Evolutionary conservation across 2,113 vertebrate genomes (phyloP).

Genomic region (Riparia riparia): DNA sequence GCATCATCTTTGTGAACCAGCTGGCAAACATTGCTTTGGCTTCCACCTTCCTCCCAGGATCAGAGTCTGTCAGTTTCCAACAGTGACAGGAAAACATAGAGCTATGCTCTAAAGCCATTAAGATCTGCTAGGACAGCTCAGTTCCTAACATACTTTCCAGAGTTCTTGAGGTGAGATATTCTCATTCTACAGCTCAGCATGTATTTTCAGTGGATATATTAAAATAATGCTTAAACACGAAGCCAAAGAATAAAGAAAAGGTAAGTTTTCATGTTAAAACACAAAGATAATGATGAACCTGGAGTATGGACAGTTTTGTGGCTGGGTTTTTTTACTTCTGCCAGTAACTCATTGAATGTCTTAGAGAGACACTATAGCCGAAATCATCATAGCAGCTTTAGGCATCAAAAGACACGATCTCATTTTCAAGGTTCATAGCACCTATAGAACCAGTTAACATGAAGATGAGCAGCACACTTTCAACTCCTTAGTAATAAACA

Average conservation of each 20-base stretch:
- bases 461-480: neutral
- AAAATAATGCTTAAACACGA: neutral
- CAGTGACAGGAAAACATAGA: neutral
- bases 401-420: neutral
- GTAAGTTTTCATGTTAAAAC: neutral
- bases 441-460: neutral
- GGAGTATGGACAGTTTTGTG: fast-evolving
- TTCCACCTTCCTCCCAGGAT: conserved; percentile 10
- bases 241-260: neutral
- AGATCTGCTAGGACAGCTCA: neutral
- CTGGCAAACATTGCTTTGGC: conserved; percentile 36
- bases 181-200: neutral
- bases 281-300: neutral
- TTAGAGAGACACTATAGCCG: neutral
- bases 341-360: neutral
- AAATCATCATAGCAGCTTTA: neutral
- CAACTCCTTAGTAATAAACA: neutral
- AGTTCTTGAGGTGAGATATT: neutral
- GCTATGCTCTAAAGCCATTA: neutral
- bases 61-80: neutral
- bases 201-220: neutral
- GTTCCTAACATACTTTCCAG: neutral
- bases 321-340: neutral
- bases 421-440: neutral
- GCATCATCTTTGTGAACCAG: conserved; percentile 31